phyloP scores from a whole-genome alignment of 2,113 vertebrate genomes.

The Telmatochromis brachygnathus region DNA sequence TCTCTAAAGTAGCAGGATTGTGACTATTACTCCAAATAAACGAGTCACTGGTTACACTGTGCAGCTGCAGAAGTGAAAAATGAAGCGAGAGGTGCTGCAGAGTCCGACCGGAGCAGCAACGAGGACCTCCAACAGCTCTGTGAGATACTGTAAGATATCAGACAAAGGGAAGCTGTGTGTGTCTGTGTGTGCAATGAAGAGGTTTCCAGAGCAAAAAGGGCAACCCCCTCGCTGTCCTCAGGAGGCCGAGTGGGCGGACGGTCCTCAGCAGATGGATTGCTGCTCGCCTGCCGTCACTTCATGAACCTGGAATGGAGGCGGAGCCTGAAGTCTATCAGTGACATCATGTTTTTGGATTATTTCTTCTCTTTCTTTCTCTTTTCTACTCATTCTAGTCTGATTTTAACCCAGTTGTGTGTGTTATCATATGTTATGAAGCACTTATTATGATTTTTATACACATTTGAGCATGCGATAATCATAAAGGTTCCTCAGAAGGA shows the following conservation, averaged over 20 bases:
- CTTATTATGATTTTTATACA: neutral
- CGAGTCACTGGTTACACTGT: neutral
- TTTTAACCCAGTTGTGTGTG: neutral
- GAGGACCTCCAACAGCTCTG: neutral
- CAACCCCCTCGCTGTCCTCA: slow-evolving; percentile 15
- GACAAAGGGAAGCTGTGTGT: neutral
- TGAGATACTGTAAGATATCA: neutral
- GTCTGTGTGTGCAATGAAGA: neutral
- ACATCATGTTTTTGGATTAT: neutral
- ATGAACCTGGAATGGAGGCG: neutral
- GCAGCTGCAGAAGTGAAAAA: neutral
- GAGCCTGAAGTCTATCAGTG: neutral
- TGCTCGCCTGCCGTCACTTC: slow-evolving; percentile 12
- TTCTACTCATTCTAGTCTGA: neutral
- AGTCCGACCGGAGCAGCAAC: fast-evolving
- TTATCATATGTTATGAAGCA: neutral
- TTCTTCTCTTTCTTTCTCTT: neutral
- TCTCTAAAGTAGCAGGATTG: neutral
- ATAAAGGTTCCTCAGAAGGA: neutral
- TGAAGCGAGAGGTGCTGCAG: neutral
- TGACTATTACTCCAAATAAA: neutral
- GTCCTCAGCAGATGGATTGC: slow-evolving; percentile 49
- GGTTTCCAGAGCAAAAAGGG: slow-evolving; percentile 7
- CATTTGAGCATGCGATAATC: neutral
- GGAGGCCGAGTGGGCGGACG: slow-evolving; percentile 48